These are phyloP conservation scores for Metaphire vulgaris DNA, from an alignment of 1,140 invertebrate species.

Conservation along the genomic window DNA sequence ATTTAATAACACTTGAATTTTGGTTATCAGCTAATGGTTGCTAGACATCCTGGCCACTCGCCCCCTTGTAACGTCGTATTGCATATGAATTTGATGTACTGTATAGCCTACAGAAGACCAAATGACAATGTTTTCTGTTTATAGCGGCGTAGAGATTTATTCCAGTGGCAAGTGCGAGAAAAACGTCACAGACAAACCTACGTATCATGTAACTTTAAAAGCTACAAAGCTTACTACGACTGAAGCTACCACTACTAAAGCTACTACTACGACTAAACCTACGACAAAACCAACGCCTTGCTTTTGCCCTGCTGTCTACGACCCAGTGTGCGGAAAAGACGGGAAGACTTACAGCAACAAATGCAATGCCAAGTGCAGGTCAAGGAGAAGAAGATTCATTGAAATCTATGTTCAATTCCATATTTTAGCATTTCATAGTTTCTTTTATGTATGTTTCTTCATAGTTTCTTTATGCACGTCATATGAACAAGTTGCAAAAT, in stretches of 20 bases:
- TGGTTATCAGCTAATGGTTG: too few species aligned
- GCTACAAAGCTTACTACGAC: too few species aligned
- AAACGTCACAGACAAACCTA: too few species aligned
- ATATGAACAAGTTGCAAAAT: neutral
- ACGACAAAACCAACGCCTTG: neutral
- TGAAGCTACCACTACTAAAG: too few species aligned
- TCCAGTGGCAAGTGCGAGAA: neutral
- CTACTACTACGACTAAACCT: neutral
- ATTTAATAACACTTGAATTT: too few species aligned
- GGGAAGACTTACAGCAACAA: neutral
- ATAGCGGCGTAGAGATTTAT: neutral
- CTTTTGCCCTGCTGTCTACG: neutral
- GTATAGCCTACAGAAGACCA: neutral
- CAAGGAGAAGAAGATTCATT: too few species aligned
- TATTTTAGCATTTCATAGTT: neutral
- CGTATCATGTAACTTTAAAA: too few species aligned
- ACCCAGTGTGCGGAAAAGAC: neutral
- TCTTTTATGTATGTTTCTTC: neutral
- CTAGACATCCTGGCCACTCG: too few species aligned
- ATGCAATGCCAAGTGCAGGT: neutral
- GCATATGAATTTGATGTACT: too few species aligned
- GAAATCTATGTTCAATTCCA: neutral
- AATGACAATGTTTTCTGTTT: neutral
- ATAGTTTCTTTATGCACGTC: neutral
- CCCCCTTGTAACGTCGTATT: too few species aligned